Conservation (phyloP, 2,888 invertebrate genomes). For the Empis stercorea region DNA sequence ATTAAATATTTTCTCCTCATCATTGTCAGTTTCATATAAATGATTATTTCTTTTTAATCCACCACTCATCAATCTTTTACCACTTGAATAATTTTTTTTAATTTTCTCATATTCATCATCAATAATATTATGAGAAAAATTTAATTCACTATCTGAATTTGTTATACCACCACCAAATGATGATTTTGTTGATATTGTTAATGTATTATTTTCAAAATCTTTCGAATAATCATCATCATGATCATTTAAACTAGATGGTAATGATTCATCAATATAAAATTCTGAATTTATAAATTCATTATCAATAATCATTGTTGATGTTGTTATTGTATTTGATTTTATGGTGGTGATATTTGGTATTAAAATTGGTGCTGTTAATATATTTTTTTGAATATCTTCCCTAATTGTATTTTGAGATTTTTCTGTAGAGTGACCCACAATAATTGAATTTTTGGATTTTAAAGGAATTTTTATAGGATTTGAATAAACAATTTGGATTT, state of each 20-base stretch:
- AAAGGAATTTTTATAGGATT: slow-evolving; percentile 2
- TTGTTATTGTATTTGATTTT: no score
- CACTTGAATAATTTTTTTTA: no score
- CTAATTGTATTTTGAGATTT: slow-evolving; percentile 4
- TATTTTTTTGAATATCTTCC: no score
- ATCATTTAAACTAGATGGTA: slow-evolving; percentile 62
- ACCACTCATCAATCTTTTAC: no score
- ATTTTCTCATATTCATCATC: no score
- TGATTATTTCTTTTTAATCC: slow-evolving; percentile 4
- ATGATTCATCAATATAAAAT: slow-evolving; percentile 79
- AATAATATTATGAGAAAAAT: no score
- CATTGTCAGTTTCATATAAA: slow-evolving; percentile 7
- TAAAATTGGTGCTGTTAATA: slow-evolving; percentile 4
- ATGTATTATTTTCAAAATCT: slow-evolving; percentile 1
- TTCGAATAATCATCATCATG: slow-evolving; percentile 9
- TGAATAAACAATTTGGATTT: slow-evolving; percentile 10
- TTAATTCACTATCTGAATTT: no score
- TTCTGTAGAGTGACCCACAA: slow-evolving; percentile 12
- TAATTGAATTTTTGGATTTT: no score
- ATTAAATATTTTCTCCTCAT: slow-evolving; percentile 6
- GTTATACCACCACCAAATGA: no score
- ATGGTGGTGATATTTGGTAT: no score
- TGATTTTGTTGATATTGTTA: neutral
- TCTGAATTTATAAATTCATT: slow-evolving; percentile 65
- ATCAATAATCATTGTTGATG: slow-evolving; percentile 9